These are phyloP conservation scores for Silurus lanzhouensis DNA, from an alignment of 2,797 vertebrate genomes.

Conservation along the genomic window DNA sequence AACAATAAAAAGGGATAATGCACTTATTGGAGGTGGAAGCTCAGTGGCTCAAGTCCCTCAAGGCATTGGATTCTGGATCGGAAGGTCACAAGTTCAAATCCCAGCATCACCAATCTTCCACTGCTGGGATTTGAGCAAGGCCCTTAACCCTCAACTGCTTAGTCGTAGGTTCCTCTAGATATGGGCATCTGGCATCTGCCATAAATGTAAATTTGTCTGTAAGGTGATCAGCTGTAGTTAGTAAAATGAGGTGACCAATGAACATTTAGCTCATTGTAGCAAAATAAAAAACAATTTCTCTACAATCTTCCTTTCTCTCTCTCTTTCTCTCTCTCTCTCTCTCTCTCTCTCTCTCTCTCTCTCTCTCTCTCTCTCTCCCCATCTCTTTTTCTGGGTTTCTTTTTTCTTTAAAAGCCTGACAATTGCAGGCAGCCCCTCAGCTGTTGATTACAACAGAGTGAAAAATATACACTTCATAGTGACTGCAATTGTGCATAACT, in stretches of 20 bases:
- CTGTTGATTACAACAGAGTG: slow-evolving; percentile 22
- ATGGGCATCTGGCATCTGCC: too few species aligned
- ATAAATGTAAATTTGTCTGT: not conserved
- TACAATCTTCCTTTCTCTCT: not conserved
- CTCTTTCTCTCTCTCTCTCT: not conserved
- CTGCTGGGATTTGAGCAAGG: too few species aligned
- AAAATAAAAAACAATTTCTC: not conserved
- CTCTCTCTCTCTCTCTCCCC: not conserved
- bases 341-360: not conserved
- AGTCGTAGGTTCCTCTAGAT: too few species aligned
- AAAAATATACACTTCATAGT: slow-evolving; percentile 14
- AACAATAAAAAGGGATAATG: too few species aligned
- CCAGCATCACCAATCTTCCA: too few species aligned
- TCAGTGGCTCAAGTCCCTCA: too few species aligned
- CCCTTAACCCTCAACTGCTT: too few species aligned
- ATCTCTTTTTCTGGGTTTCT: not conserved
- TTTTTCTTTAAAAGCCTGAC: not conserved
- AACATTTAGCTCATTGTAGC: not conserved
- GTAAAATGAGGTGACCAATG: not conserved
- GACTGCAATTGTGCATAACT: slow-evolving; percentile 16
- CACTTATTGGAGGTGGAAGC: too few species aligned
- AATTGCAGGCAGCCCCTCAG: not conserved
- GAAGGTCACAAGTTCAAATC: too few species aligned
- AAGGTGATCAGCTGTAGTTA: not conserved
- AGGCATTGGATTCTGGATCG: too few species aligned